These are phyloP conservation scores for Panulirus ornatus DNA, from an alignment of 1,140 invertebrate species.

Conservation along the genomic window DNA sequence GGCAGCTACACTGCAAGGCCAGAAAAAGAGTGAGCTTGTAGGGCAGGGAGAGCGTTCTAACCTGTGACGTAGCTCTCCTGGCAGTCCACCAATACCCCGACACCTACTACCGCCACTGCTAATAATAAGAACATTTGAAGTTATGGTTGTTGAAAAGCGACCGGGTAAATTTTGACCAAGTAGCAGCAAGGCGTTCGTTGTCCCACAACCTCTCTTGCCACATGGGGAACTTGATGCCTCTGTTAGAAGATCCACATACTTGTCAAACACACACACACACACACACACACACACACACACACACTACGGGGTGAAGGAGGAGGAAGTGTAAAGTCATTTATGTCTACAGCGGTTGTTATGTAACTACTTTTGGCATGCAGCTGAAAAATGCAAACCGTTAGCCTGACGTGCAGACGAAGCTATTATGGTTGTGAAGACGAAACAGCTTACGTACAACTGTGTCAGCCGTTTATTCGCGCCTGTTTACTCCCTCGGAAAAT, in stretches of 20 bases:
- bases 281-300: too few species aligned
- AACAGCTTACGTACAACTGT: too few species aligned
- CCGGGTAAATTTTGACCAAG: not conserved
- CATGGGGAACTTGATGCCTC: too few species aligned
- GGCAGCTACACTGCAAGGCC: too few species aligned
- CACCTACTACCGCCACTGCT: not conserved
- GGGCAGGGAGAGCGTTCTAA: too few species aligned
- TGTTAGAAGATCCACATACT: not conserved
- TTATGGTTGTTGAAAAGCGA: not conserved
- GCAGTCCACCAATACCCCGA: not conserved
- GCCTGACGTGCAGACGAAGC: not conserved
- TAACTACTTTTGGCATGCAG: not conserved
- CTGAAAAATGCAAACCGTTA: not conserved
- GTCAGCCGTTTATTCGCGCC: too few species aligned
- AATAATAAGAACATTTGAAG: not conserved
- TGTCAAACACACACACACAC: too few species aligned
- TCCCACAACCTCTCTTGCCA: not conserved
- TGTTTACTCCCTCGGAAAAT: too few species aligned
- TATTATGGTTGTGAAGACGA: too few species aligned
- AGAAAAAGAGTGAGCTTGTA: too few species aligned
- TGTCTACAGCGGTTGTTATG: not conserved
- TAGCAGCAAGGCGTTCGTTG: not conserved
- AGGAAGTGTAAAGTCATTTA: not conserved
- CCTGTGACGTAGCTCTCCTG: too few species aligned
- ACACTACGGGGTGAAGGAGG: not conserved